These are phyloP conservation scores for Silurus asotus DNA, from an alignment of 2,113 vertebrate genomes.

Conservation along the genomic window DNA sequence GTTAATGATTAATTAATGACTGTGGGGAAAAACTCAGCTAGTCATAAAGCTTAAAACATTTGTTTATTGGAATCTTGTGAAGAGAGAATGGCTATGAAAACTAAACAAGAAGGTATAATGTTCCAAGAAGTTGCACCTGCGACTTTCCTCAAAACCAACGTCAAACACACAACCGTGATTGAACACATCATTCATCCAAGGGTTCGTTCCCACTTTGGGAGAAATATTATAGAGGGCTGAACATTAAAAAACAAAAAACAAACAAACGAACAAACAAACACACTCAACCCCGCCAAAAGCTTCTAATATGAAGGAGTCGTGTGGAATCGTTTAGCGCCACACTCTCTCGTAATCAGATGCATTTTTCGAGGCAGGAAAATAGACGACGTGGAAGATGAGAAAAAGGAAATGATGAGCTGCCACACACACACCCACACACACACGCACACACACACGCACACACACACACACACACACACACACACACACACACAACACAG, in stretches of 20 bases:
- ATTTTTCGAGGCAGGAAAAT: constrained; percentile 67
- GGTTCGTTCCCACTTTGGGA: constrained; percentile 72
- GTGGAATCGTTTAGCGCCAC: constrained; percentile 55
- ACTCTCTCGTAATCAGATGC: constrained; percentile 78
- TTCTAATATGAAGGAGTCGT: neutral
- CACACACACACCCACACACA: neutral
- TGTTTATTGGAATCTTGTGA: too few species aligned
- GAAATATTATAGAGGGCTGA: constrained; percentile 68
- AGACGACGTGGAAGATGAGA: constrained; percentile 64
- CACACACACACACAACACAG: neutral
- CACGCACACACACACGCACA: neutral
- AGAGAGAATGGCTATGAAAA: neutral
- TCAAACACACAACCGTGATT: neutral
- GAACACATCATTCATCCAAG: neutral
- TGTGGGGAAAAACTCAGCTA: neutral
- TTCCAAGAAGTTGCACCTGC: too few species aligned
- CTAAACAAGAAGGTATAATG: too few species aligned
- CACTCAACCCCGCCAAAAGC: neutral
- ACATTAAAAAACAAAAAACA: constrained; percentile 70
- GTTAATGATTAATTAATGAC: neutral
- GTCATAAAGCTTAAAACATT: neutral
- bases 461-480: constrained; percentile 1
- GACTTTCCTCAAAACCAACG: neutral
- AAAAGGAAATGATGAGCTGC: constrained; percentile 44
- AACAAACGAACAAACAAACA: neutral